Conservation (phyloP, 1,140 invertebrate species). For the Physella acuta region DNA sequence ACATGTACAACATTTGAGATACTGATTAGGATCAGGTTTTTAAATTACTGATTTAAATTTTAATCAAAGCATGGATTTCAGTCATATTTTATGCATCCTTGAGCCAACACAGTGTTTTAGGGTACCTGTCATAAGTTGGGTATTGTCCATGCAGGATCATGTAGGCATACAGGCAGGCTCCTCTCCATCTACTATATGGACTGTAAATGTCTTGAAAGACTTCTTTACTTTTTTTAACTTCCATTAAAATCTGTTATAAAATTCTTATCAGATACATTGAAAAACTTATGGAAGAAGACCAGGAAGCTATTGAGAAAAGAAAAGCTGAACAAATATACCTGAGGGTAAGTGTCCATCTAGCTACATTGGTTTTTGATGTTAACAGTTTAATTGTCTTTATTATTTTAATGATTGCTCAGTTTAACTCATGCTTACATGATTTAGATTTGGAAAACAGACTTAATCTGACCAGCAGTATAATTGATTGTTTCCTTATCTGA, state of each 20-base stretch:
- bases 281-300: constrained; percentile 58
- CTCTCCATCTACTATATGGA: not conserved
- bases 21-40: too few relatives aligned
- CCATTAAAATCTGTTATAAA: too few relatives aligned
- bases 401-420: too few relatives aligned
- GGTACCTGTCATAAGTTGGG: not conserved
- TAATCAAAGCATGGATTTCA: not conserved
- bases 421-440: too few relatives aligned
- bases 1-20: too few relatives aligned
- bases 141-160: not conserved
- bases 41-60: not conserved
- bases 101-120: not conserved
- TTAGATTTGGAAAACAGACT: too few relatives aligned
- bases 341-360: constrained; percentile 37
- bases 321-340: constrained; percentile 49
- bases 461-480: too few relatives aligned
- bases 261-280: constrained; percentile 45
- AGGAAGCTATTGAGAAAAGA: constrained; percentile 46
- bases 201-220: not conserved
- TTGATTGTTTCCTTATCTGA: too few relatives aligned
- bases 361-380: constrained; percentile 31
- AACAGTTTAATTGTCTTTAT: too few relatives aligned
- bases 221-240: not conserved
- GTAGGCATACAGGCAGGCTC: too few relatives aligned
- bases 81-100: not conserved